These are phyloP conservation scores for Helobdella robusta DNA, from an alignment of 2,888 invertebrate genomes.

Conservation along the genomic window DNA sequence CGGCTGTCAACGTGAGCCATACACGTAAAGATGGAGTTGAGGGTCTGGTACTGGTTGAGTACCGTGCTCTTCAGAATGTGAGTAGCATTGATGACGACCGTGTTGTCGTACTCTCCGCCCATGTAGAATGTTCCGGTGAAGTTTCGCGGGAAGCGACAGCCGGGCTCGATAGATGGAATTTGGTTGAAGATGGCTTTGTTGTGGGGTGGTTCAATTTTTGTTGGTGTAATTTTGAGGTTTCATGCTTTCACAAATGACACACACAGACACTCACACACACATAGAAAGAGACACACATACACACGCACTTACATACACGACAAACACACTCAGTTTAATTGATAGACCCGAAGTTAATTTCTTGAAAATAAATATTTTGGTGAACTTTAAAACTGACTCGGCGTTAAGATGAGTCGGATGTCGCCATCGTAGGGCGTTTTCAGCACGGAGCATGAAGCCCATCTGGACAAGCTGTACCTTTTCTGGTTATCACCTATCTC, in stretches of 20 bases:
- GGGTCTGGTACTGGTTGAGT: slow-evolving; percentile 67
- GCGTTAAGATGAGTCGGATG: slow-evolving; percentile 17
- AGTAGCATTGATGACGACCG: slow-evolving; percentile 76
- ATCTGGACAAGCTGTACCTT: slow-evolving; percentile 28
- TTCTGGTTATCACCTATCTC: slow-evolving; percentile 13
- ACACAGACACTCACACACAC: slow-evolving; percentile 2
- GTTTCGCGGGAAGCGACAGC: slow-evolving; percentile 82
- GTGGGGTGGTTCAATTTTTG: too few species aligned
- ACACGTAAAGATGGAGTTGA: slow-evolving; percentile 80
- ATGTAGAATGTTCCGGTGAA: slow-evolving; percentile 91
- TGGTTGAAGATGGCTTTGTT: slow-evolving; percentile 7
- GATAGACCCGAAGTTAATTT: not conserved
- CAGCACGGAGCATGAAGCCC: slow-evolving; percentile 78
- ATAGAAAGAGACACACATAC: not conserved
- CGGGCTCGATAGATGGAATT: slow-evolving; percentile 53
- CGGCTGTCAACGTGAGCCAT: slow-evolving; percentile 79
- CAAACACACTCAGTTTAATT: not conserved
- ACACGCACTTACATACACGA: not conserved
- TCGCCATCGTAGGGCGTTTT: slow-evolving; percentile 80
- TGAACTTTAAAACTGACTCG: slow-evolving; percentile 1
- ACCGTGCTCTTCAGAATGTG: slow-evolving; percentile 70
- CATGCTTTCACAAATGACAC: not conserved
- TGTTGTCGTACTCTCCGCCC: slow-evolving; percentile 89
- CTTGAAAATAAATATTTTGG: not conserved
- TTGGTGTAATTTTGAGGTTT: not conserved